Evolutionary conservation across 2,888 invertebrate genomes (phyloP), one percentile per base, ranked within the genome.

Genomic region (Drosophila macrospina): DNA sequence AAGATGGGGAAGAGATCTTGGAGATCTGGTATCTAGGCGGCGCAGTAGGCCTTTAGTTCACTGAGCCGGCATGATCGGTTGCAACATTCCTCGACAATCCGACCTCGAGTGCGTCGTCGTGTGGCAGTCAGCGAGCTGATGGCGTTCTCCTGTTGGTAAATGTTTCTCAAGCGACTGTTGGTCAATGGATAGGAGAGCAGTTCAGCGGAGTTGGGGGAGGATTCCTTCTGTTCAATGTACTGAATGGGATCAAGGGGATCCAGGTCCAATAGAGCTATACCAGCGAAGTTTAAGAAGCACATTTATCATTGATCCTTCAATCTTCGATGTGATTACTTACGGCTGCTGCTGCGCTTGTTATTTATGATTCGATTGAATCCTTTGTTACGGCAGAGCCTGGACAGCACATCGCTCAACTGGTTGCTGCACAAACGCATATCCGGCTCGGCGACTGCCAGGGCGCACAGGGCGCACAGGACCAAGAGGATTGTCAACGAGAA

Each of bases 221-320:
- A 15, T 37, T 83, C 83, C 45, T 69, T 84, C n/a, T 81, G 75
- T 34, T 84, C 70, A 24, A 71, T 75, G 32, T 48, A 84, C 45
- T 84, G 81, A 28, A 84, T 47, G 52, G 87, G 87, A 68, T 84
- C 85, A n/a, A 84, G 69, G 6, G 75, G 63, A 30, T 74, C 74
- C 42, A 73, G 15, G 6, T 74, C 74, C 48, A 54, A 11, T 0
- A 16, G 34, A 6, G 64, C 75, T 78, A 45, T 2, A 47, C 4
- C 32, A 8, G n/a, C n/a, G 15, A 6, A 7, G 37, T 42, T 11
- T 20, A 37, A 0, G 15, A 39, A 6, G 11, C 16, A 2, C 1
- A 28, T 30, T 30, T 5, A 4, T 10, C 6, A 5, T 16, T 6
- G 30, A 30, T 32, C 11, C 11, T 0, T 11, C 6, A 16, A 7